These are phyloP conservation scores for Distichodus sexfasciatus DNA, from an alignment of 2,797 vertebrate species.

Conservation along the genomic window DNA sequence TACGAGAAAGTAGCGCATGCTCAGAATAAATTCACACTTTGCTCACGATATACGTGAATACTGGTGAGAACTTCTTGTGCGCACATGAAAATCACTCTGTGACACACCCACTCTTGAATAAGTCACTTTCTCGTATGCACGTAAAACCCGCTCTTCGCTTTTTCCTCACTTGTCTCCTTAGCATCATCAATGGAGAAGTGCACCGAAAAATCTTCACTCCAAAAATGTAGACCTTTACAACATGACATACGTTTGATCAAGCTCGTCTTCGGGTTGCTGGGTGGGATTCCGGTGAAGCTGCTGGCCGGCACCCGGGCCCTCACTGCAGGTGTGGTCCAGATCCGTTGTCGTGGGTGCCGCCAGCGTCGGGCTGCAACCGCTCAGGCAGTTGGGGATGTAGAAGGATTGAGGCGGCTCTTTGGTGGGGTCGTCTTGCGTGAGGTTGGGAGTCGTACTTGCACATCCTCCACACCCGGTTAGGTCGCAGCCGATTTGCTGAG, in stretches of 20 bases:
- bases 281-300: slow-evolving; percentile 6
- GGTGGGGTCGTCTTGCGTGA: slow-evolving; percentile 25
- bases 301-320: not conserved
- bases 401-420: slow-evolving; percentile 66
- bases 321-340: slow-evolving; percentile 8
- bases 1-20: too few relatives aligned
- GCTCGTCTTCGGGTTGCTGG: slow-evolving; percentile 40
- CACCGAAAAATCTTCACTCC: too few relatives aligned
- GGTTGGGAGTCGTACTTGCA: slow-evolving; percentile 15
- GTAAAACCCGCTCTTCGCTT: too few relatives aligned
- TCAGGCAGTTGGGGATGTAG: slow-evolving; percentile 55
- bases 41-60: too few relatives aligned
- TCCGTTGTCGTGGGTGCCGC: slow-evolving; percentile 2
- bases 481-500: slow-evolving; percentile 42
- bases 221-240: too few relatives aligned
- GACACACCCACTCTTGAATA: too few relatives aligned
- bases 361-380: not conserved
- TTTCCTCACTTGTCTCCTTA: too few relatives aligned
- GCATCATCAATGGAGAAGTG: too few relatives aligned
- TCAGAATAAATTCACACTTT: too few relatives aligned
- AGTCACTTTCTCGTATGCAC: too few relatives aligned
- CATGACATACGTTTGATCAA: slow-evolving; percentile 47
- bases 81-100: too few relatives aligned
- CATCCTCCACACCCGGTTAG: slow-evolving; percentile 32
- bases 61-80: too few relatives aligned